Evolutionary conservation across 2,797 vertebrate genomes (phyloP), one percentile per base, ranked within the genome.

Genomic region (Danio aesculapii): DNA sequence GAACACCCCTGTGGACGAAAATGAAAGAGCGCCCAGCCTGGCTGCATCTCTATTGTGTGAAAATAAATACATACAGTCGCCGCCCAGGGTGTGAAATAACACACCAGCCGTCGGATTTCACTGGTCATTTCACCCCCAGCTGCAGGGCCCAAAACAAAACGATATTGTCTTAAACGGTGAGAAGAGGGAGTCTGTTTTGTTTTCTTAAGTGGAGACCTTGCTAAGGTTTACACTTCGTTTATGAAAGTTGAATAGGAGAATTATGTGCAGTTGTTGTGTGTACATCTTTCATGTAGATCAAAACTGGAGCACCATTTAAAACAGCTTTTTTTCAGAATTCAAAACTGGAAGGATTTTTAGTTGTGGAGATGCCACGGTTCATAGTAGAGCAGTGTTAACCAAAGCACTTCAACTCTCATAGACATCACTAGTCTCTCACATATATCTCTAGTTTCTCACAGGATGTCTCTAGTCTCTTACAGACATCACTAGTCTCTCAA

Each of bases 91-190:
- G 89, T 87, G 85, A 90, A 90, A 90, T 90, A 90, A 90, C 89
- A 90, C 87, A 88, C 87, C 84, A 84, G 79, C 68, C 83, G 81
- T 81, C 69, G 72, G 79, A 88, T 88, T 90, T 89, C 84, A 90
- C 89, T 88, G 89, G 85, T 88, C 88, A 88, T 90, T 90, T 90
- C 86, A 88, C 88, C 88, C 87, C 75, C 89, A 90, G 89, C 89
- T 88, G 89, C 87, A 88, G 57, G 83, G 85, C 85, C 77, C 80
- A 83, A 86, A 86, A 89, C 87, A 81, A 85, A 88, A 87, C 82
- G 47, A 87, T 84, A 88, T 88, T 88, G 87, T 90, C 86, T 88
- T 88, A 81, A 88, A 79, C 68, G 82, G 66, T 79, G 74, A 83
- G 72, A 76, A 79, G n/a, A 41, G 73, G 75, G 77, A 59, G 59